Conservation (phyloP, 1,140 invertebrate genomes). For the Uloborus diversus region DNA sequence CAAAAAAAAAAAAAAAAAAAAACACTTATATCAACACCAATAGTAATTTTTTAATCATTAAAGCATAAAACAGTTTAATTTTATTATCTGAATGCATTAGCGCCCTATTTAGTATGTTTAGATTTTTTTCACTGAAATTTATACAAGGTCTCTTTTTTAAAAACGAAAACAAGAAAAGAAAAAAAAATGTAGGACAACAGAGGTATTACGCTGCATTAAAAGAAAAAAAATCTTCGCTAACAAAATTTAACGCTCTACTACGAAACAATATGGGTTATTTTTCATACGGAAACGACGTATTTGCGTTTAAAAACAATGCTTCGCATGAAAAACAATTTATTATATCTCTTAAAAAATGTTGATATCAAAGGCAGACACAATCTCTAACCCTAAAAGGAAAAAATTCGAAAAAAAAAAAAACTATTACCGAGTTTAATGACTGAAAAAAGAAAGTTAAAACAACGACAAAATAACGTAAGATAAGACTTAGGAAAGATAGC, state of each 20-base stretch:
- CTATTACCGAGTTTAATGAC: constrained; percentile 46
- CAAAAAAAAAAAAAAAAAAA: no score
- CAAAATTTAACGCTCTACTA: not conserved
- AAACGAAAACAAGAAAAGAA: no score
- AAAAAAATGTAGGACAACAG: no score
- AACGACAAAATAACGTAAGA: constrained; percentile 18
- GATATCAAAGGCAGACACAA: constrained; percentile 49
- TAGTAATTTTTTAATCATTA: no score
- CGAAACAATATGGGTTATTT: constrained; percentile 30
- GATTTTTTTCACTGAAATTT: no score
- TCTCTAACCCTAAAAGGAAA: not conserved
- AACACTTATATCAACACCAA: no score
- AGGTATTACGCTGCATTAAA: no score
- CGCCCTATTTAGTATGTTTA: no score
- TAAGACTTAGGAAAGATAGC: constrained; percentile 32
- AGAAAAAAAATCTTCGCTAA: not conserved
- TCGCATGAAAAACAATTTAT: constrained; percentile 44
- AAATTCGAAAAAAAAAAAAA: constrained; percentile 24
- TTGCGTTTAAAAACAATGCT: constrained; percentile 34
- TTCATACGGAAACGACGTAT: constrained; percentile 30
- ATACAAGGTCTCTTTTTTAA: no score
- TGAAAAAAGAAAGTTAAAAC: constrained; percentile 44
- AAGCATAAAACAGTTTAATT: no score
- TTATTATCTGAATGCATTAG: no score
- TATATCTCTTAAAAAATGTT: constrained; percentile 14